Conservation (phyloP, 2,797 vertebrate species). For the Octomys mimax region DNA sequence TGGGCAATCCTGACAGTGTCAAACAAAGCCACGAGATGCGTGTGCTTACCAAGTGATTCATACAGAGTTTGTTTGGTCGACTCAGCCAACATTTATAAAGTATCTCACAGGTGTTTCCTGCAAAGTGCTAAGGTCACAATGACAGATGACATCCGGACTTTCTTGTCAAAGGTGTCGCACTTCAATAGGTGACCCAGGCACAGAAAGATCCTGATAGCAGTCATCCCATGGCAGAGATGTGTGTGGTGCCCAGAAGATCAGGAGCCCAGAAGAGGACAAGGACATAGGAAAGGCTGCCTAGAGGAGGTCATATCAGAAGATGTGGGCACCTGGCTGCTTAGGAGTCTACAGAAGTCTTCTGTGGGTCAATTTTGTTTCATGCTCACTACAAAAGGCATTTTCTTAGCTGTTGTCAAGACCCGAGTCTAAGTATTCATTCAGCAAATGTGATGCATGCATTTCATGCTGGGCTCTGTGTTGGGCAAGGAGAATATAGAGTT, state of each 20-base stretch:
- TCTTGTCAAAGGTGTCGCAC: neutral
- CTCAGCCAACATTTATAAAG: neutral
- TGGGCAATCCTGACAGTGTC: neutral
- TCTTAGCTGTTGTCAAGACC: too few relatives aligned
- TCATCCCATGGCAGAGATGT: neutral
- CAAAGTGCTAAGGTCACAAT: neutral
- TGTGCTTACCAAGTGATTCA: neutral
- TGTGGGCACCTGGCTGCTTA: neutral
- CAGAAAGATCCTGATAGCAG: neutral
- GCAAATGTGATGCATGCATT: too few relatives aligned
- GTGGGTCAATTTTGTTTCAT: too few relatives aligned
- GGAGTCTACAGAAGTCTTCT: neutral
- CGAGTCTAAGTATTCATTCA: neutral
- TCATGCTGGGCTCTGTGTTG: too few relatives aligned
- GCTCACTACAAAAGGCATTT: rapidly evolving
- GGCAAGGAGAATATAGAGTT: neutral
- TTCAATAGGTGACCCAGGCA: neutral
- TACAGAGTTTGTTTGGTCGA: neutral
- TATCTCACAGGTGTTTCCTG: neutral
- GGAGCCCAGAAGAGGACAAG: neutral
- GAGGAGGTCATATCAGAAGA: neutral
- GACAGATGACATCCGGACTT: neutral
- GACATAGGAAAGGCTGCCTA: neutral
- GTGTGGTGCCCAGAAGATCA: rapidly evolving
- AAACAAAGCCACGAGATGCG: neutral